Evolutionary conservation across 2,797 vertebrate genomes (phyloP).

Genomic region (Mareca penelope): DNA sequence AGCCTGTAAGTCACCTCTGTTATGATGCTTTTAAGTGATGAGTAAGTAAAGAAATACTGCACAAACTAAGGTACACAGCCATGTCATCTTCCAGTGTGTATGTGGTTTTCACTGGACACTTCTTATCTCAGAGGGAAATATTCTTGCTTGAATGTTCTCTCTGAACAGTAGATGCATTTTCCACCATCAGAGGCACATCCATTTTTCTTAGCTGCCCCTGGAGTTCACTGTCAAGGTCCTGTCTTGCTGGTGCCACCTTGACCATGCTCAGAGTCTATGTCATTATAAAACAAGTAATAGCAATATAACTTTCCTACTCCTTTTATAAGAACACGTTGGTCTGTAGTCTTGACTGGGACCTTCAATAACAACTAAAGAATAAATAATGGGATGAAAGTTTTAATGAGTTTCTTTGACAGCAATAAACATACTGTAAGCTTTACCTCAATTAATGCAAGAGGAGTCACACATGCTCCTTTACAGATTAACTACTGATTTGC

Average conservation of each 20-base stretch:
- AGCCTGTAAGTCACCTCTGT: background rate
- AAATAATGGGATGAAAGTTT: constrained; percentile 12
- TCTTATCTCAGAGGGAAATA: background rate
- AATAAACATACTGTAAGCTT: background rate
- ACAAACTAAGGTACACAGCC: background rate
- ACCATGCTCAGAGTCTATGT: background rate
- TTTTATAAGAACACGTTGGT: background rate
- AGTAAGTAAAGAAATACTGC: background rate
- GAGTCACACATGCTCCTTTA: background rate
- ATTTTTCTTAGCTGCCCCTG: background rate
- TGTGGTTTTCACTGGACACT: background rate
- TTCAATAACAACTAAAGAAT: background rate
- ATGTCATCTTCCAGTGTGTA: background rate
- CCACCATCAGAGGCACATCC: background rate
- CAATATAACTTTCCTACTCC: background rate
- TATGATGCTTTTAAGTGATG: background rate
- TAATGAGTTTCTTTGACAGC: background rate
- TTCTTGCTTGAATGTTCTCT: background rate
- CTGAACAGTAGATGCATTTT: background rate
- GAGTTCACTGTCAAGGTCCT: background rate
- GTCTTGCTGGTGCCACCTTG: constrained; percentile 25
- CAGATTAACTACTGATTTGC: background rate
- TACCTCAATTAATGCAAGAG: background rate
- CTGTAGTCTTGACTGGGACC: background rate
- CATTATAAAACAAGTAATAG: constrained; percentile 35